Conservation (phyloP, 1,140 invertebrate genomes). For the Anagrus nilaparvatae region DNA sequence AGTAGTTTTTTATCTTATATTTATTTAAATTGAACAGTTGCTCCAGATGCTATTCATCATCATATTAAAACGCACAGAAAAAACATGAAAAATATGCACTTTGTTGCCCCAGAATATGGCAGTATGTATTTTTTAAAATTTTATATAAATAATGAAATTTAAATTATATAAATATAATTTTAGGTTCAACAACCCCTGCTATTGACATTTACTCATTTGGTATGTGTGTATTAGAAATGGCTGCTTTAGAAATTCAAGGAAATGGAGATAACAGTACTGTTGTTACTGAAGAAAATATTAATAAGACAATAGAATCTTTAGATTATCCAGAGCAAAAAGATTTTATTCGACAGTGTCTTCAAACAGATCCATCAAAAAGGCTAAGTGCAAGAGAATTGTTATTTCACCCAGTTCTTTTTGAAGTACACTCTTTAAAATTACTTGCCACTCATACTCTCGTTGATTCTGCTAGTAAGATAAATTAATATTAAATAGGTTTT, state of each 20-base stretch:
- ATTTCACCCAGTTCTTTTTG: conserved; percentile 94
- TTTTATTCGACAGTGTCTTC: conserved; percentile 87
- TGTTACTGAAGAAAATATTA: conserved; percentile 83
- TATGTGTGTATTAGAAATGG: conserved; percentile 98
- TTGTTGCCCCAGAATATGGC: conserved; percentile 95
- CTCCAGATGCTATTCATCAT: conserved; percentile 97
- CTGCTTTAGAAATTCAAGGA: conserved; percentile 88
- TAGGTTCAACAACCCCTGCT: conserved; percentile 64
- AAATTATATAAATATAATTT: conserved; percentile 20
- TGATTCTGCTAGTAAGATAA: conserved; percentile 62
- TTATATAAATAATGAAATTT: background rate
- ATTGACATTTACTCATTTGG: conserved; percentile 99
- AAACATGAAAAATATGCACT: conserved; percentile 95
- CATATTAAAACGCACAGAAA: conserved; percentile 96
- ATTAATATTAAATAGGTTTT: conserved; percentile 7
- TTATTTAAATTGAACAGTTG: too few species aligned
- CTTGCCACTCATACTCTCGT: conserved; percentile 87
- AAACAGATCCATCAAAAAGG: conserved; percentile 69
- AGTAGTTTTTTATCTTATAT: too few species aligned
- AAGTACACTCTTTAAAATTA: conserved; percentile 93
- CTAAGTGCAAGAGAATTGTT: conserved; percentile 87
- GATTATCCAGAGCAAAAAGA: conserved; percentile 80
- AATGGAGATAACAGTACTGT: conserved; percentile 79
- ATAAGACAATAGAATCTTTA: conserved; percentile 77
- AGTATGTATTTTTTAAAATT: conserved; percentile 51